Evolutionary conservation across 2,113 vertebrate genomes (phyloP), one percentile per base, ranked within the genome.

Genomic region (Sander lucioperca): DNA sequence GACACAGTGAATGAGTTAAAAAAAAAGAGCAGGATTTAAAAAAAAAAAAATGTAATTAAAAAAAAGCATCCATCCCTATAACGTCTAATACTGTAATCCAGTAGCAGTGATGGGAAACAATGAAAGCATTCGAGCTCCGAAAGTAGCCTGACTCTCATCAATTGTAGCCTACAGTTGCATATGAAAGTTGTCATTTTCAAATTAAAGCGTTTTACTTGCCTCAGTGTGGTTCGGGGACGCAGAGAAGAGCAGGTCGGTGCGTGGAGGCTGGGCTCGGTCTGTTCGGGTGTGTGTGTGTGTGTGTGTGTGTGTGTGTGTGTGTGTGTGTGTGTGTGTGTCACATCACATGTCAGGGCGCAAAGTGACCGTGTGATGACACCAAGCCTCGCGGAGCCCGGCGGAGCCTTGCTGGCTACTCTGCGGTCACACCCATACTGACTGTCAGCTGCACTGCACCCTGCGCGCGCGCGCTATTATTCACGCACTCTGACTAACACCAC

Each of bases 221-320:
- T 93, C 84, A 3, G 77, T 83, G 67, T 77, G 77, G 62, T 62
- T 91, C 81, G 72, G 84, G 25, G 84, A 50, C 10, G 47, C 43
- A 50, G 45, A 50, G 57, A 5, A 43, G 39, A 81, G 62, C 30
- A 66, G 77, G 43, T 75, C 64, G 1, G 18, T 50, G 56, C 3
- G 57, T 9, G 43, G 68, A 25, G 9, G 30, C 54, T 50, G 11
- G 51, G 9, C 18, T 47, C n/a, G 25, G 50, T 71, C 50, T 27
- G 11, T 39, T 14, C 2, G 12, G 33, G 0, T n/a, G n/a, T n/a
- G n/a, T n/a, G n/a, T n/a, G n/a, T n/a, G 30, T 30, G 30, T 30
- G 30, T 30, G 30, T 25, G 19, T 50, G 19, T 51, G 11, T 30
- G 6, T 5, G 27, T 10, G 19, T 23, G 25, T 23, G 71, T 33